These are phyloP conservation scores for Alviniconcha strummeri DNA, from an alignment of 2,888 invertebrate species.

Conservation along the genomic window DNA sequence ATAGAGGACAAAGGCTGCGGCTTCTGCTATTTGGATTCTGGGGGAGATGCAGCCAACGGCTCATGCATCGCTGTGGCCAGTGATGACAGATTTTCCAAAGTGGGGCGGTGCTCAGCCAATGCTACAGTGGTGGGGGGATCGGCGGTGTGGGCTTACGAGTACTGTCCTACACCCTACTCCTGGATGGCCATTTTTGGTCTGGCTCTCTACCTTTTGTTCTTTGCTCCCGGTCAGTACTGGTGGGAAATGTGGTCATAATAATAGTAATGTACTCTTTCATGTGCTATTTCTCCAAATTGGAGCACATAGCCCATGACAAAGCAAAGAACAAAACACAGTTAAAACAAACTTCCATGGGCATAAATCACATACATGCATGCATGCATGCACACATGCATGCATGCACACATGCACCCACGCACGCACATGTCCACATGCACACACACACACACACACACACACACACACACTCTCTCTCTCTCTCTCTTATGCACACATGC, in stretches of 20 bases:
- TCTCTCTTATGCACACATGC: not conserved
- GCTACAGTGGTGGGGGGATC: conserved; percentile 31
- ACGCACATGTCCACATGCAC: not conserved
- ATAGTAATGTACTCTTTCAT: not conserved
- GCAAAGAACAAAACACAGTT: too few species aligned
- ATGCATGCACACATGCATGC: too few species aligned
- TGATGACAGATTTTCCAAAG: conserved; percentile 45
- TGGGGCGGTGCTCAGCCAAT: conserved; percentile 59
- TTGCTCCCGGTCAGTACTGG: conserved; percentile 72
- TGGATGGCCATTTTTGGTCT: conserved; percentile 75
- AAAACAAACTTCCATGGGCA: too few species aligned
- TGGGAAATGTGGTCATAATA: not conserved
- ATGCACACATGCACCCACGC: too few species aligned
- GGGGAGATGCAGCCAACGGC: conserved; percentile 61
- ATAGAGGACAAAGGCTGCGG: conserved; percentile 74
- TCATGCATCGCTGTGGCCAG: conserved; percentile 66
- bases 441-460: not conserved
- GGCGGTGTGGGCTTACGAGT: conserved; percentile 71
- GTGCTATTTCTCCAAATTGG: not conserved
- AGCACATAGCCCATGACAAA: too few species aligned
- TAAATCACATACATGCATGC: too few species aligned
- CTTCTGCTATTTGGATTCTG: conserved; percentile 71
- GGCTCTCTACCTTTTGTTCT: conserved; percentile 74
- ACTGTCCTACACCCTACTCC: conserved; percentile 74
- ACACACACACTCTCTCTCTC: not conserved